Conservation (phyloP, 2,888 invertebrate species). For the Gymnocheta viridis region DNA sequence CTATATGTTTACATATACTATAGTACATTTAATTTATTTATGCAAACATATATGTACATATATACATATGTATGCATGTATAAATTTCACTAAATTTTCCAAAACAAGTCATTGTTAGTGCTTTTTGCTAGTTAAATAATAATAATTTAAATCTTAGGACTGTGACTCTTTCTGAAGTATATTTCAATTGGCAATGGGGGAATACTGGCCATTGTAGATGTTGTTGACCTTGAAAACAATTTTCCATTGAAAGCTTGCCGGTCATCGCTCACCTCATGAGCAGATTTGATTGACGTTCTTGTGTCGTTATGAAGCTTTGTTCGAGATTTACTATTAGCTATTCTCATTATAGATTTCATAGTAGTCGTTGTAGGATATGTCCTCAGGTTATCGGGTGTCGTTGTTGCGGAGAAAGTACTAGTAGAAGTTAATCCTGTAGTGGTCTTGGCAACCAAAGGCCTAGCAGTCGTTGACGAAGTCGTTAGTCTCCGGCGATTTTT, state of each 20-base stretch:
- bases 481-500: slow-evolving; percentile 33
- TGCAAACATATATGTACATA: neutral
- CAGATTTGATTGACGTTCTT: neutral
- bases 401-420: neutral
- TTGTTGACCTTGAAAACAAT: slow-evolving; percentile 14
- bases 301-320: slow-evolving; percentile 5
- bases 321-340: slow-evolving; percentile 44
- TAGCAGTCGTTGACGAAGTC: neutral
- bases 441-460: neutral
- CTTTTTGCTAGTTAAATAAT: too few species aligned
- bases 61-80: neutral
- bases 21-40: too few species aligned
- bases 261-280: neutral
- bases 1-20: too few species aligned
- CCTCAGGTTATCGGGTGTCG: neutral
- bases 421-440: neutral
- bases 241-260: neutral
- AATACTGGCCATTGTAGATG: slow-evolving; percentile 35
- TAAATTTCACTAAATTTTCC: slow-evolving; percentile 44
- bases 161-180: slow-evolving; percentile 64
- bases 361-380: slow-evolving; percentile 38
- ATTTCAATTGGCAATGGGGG: slow-evolving; percentile 66
- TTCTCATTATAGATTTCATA: slow-evolving; percentile 58
- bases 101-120: neutral
- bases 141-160: slow-evolving; percentile 49